Conservation (phyloP, 1,140 invertebrate genomes). For the Drosophila eugracilis region DNA sequence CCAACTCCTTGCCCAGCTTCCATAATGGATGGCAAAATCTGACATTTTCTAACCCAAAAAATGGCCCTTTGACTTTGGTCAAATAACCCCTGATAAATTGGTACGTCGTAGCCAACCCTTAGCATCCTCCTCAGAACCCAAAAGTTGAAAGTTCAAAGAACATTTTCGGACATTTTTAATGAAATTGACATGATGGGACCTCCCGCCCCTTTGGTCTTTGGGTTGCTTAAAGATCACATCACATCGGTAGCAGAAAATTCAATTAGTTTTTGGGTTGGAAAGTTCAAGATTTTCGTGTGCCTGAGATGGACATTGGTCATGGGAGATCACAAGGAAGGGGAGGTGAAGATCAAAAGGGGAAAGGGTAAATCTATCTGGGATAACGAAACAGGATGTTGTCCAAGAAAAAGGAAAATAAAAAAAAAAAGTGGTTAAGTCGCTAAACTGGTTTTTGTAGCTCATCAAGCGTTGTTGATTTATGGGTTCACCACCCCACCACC, state of each 20-base stretch:
- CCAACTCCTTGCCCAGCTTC: slow-evolving; percentile 22
- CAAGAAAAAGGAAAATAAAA: slow-evolving; percentile 1
- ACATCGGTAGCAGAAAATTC: slow-evolving; percentile 47
- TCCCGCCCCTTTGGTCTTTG: no score
- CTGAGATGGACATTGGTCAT: slow-evolving; percentile 61
- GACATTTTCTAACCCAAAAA: slow-evolving; percentile 75
- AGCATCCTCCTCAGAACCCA: slow-evolving; percentile 2
- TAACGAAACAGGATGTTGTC: slow-evolving; percentile 21
- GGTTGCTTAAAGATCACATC: slow-evolving; percentile 8
- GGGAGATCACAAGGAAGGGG: no score
- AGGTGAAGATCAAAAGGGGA: slow-evolving; percentile 5
- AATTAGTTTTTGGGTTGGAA: slow-evolving; percentile 72
- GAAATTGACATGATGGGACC: slow-evolving; percentile 46
- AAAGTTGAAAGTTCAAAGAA: slow-evolving; percentile 58
- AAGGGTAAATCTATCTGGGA: slow-evolving; percentile 22
- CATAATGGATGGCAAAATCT: slow-evolving; percentile 44
- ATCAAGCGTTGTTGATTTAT: slow-evolving; percentile 64
- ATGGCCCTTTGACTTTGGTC: slow-evolving; percentile 34
- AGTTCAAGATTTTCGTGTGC: slow-evolving; percentile 64
- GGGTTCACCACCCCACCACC: slow-evolving; percentile 52
- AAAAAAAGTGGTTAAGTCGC: slow-evolving; percentile 49
- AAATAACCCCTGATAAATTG: neutral
- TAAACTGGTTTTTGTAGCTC: slow-evolving; percentile 63
- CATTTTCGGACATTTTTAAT: slow-evolving; percentile 66
- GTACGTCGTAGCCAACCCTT: slow-evolving; percentile 53